A percentile compares a stretch with the other conserved stretches of the same genome.
These are phyloP conservation scores for Choreutis nemorana DNA, from an alignment of 2,888 invertebrate species.

Conservation along the genomic window DNA sequence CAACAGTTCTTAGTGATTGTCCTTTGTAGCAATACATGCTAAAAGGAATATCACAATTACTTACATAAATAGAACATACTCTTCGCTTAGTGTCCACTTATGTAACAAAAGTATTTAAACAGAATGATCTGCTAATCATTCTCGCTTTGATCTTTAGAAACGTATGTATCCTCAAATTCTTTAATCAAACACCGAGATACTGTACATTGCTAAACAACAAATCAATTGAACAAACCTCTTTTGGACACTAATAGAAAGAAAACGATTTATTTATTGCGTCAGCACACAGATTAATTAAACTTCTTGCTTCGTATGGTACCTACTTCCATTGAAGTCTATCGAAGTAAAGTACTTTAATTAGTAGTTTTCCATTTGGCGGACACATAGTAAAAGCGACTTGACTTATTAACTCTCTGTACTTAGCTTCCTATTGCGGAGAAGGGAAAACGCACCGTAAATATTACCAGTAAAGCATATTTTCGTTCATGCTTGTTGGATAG, in stretches of 20 bases:
- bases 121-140: conserved; percentile 51
- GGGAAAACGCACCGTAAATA: too few species aligned
- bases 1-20: not conserved
- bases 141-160: conserved; percentile 42
- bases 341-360: conserved; percentile 54
- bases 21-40: conserved; percentile 23
- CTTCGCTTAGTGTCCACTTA: conserved; percentile 42
- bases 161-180: conserved; percentile 52
- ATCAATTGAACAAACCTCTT: conserved; percentile 53
- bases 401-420: conserved; percentile 37
- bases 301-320: conserved; percentile 39
- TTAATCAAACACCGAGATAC: conserved; percentile 43
- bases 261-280: conserved; percentile 44
- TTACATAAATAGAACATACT: conserved; percentile 22
- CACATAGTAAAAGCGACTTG: conserved; percentile 54
- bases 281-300: conserved; percentile 54
- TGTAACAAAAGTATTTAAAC: conserved; percentile 46
- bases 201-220: conserved; percentile 44
- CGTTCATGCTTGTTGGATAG: too few species aligned
- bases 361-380: conserved; percentile 55
- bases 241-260: conserved; percentile 45
- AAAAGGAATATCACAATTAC: conserved; percentile 46
- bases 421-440: too few species aligned
- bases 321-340: conserved; percentile 40
- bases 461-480: too few species aligned